Percentiles rank a stretch among this genome's conserved stretches.
These are phyloP conservation scores for Whitmania pigra DNA, from an alignment of 1,140 invertebrate genomes.

Conservation along the genomic window DNA sequence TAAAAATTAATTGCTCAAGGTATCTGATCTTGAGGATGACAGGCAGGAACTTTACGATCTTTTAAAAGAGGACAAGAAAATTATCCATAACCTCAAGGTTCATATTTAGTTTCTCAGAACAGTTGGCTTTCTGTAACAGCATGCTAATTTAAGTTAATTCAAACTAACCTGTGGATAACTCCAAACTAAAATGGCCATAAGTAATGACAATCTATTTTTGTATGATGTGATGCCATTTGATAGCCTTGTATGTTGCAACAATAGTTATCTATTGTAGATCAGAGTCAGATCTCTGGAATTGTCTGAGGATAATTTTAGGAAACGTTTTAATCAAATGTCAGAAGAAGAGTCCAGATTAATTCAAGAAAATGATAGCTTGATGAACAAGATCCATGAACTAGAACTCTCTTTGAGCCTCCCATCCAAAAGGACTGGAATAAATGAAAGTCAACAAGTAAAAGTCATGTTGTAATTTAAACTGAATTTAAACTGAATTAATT, in stretches of 20 bases:
- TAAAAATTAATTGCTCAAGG: not conserved
- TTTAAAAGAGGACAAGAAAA: conserved; percentile 3
- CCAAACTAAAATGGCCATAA: too few relatives aligned
- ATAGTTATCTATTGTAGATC: not conserved
- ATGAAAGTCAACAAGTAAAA: not conserved
- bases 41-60: conserved; percentile 11
- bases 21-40: conserved; percentile 1
- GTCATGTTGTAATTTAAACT: too few relatives aligned
- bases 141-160: too few relatives aligned
- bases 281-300: conserved; percentile 1
- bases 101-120: not conserved
- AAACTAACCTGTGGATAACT: too few relatives aligned
- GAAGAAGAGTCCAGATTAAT: not conserved
- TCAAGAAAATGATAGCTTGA: conserved; percentile 4
- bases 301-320: not conserved
- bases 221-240: too few relatives aligned
- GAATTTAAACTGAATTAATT: too few relatives aligned
- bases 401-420: conserved; percentile 1
- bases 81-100: conserved; percentile 1
- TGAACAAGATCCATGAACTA: conserved; percentile 4
- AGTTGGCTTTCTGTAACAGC: too few relatives aligned
- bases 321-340: not conserved
- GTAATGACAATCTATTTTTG: too few relatives aligned
- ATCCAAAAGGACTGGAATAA: not conserved
- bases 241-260: too few relatives aligned